Evolutionary conservation across 2,797 vertebrate species (phyloP).

Genomic region (Gymnoscopelus braueri): DNA sequence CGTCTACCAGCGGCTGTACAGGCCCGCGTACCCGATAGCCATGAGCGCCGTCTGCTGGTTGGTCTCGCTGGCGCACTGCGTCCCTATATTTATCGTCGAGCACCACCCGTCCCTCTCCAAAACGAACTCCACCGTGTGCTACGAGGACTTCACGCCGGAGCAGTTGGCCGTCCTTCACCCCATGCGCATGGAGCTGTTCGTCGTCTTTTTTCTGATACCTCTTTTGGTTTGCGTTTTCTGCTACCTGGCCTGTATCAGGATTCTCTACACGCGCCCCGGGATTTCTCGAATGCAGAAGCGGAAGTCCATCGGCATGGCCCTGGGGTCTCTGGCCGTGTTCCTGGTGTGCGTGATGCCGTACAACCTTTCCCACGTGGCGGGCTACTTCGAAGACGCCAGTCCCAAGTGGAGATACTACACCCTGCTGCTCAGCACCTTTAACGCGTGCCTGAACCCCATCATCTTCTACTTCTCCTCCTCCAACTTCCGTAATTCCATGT

Average conservation of each 20-base stretch:
- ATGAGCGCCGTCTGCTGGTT: conserved; percentile 62
- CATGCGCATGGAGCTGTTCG: conserved; percentile 79
- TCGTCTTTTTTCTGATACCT: conserved; percentile 80
- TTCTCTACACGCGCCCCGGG: conserved; percentile 72
- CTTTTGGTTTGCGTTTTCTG: conserved; percentile 80
- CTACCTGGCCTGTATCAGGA: conserved; percentile 78
- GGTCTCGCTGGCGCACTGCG: conserved; percentile 61
- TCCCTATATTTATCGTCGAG: conserved; percentile 42
- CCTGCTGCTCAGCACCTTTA: conserved; percentile 82
- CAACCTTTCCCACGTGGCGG: conserved; percentile 80
- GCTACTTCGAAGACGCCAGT: conserved; percentile 63
- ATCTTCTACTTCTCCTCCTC: conserved; percentile 79
- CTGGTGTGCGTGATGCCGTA: conserved; percentile 84
- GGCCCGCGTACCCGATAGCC: conserved; percentile 44
- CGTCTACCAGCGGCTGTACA: conserved; percentile 68
- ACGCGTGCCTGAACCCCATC: conserved; percentile 85
- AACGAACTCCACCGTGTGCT: conserved; percentile 59
- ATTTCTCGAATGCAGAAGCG: conserved; percentile 77
- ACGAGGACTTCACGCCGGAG: conserved; percentile 71
- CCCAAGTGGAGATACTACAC: conserved; percentile 78
- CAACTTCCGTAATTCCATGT: conserved; percentile 34
- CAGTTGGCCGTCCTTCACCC: conserved; percentile 71
- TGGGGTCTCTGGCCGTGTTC: conserved; percentile 82
- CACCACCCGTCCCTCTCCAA: conserved; percentile 32
- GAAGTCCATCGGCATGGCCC: conserved; percentile 82